phyloP scores from a whole-genome alignment of 2,888 invertebrate genomes.

The Acleris sparsana region DNA sequence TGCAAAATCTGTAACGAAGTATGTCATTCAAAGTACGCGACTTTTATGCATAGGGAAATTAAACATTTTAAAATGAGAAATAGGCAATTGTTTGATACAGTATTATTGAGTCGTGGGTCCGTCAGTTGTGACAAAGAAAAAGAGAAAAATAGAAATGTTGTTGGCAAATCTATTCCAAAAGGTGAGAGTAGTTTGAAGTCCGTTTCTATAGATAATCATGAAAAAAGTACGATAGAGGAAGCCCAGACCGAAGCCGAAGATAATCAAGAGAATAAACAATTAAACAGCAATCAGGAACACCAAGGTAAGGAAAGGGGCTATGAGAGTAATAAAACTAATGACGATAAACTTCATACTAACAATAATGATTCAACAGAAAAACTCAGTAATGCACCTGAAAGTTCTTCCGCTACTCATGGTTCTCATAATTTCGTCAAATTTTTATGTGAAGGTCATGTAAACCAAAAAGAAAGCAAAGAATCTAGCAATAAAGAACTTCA shows the following conservation, averaged over 20 bases:
- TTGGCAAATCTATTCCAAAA: too few species aligned
- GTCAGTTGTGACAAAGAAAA: too few species aligned
- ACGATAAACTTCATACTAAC: background rate
- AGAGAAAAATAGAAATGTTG: background rate
- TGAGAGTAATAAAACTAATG: background rate
- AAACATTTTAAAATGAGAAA: background rate
- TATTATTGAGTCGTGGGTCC: too few species aligned
- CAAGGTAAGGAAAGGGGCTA: background rate
- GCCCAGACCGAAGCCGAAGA: too few species aligned
- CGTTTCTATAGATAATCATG: too few species aligned
- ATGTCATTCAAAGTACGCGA: background rate
- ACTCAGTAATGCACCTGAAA: background rate
- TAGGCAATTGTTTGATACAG: background rate
- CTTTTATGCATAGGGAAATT: background rate
- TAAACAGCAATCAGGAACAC: background rate
- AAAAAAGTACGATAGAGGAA: too few species aligned
- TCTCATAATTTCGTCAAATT: background rate
- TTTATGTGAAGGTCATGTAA: background rate
- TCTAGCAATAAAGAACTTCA: background rate
- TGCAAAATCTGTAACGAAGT: slow-evolving; percentile 5
- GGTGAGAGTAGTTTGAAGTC: too few species aligned
- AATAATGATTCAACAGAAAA: background rate
- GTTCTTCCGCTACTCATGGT: background rate
- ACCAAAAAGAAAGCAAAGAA: background rate
- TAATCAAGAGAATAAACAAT: too few species aligned